Percentiles rank a stretch among this genome's conserved stretches.
Evolutionary conservation across 2,113 vertebrate species (phyloP).

Genomic region (Nibea albiflora): DNA sequence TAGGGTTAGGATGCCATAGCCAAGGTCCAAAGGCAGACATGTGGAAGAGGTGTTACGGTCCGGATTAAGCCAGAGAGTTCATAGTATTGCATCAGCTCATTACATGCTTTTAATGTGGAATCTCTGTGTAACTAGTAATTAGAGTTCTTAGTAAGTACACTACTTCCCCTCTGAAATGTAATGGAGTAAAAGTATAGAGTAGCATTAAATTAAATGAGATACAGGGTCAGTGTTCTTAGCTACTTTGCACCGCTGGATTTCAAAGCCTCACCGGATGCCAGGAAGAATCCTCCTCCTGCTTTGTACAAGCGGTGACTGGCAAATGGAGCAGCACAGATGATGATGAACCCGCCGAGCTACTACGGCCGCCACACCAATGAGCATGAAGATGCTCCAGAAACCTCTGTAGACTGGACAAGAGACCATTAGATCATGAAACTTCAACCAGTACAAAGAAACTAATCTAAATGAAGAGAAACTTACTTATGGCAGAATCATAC

Average conservation of each 20-base stretch:
- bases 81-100: neutral
- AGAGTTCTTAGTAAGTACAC: neutral
- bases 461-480: constrained; percentile 68
- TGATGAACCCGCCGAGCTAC: constrained; percentile 90
- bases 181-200: neutral
- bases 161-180: no score
- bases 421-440: no score
- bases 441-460: neutral
- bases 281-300: constrained; percentile 91
- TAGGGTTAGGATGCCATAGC: no score
- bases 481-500: constrained; percentile 92
- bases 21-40: no score
- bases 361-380: constrained; percentile 89
- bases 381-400: constrained; percentile 96
- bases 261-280: constrained; percentile 88
- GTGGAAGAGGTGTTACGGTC: no score
- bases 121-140: neutral
- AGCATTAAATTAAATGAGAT: neutral
- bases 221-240: neutral
- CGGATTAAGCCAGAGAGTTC: no score
- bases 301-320: constrained; percentile 92
- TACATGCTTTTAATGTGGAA: no score
- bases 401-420: constrained; percentile 91
- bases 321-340: constrained; percentile 97
- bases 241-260: neutral